Percentiles rank a stretch among this genome's conserved stretches.
Conservation (phyloP, 2,888 invertebrate genomes). For the Oscheius sp. region DNA sequence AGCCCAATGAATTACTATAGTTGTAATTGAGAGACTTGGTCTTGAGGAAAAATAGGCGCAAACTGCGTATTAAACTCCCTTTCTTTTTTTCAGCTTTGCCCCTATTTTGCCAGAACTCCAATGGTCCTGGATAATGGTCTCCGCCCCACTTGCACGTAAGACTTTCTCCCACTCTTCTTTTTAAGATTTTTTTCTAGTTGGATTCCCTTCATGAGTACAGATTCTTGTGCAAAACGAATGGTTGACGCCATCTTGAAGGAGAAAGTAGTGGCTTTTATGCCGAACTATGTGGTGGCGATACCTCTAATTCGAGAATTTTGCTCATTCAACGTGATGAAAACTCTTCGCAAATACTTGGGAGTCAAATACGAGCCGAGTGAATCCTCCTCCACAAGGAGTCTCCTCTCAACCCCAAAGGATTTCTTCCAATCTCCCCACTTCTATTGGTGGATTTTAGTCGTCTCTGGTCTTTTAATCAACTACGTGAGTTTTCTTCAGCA, state of each 20-base stretch:
- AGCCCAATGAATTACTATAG: too few species aligned
- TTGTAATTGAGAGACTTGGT: too few species aligned
- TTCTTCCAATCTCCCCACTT: conserved; percentile 33
- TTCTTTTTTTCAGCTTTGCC: conserved; percentile 75
- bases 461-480: conserved; percentile 56
- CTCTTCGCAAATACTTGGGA: conserved; percentile 61
- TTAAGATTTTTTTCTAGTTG: conserved; percentile 43
- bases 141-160: conserved; percentile 65
- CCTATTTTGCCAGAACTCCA: conserved; percentile 78
- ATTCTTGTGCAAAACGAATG: conserved; percentile 60
- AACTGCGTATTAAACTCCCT: background rate
- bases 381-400: conserved; percentile 11
- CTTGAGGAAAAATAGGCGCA: too few species aligned
- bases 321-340: conserved; percentile 49
- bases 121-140: conserved; percentile 66
- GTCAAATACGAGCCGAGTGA: conserved; percentile 44
- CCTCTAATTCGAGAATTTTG: conserved; percentile 35
- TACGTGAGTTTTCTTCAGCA: conserved; percentile 48
- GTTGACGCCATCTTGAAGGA: conserved; percentile 68
- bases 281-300: conserved; percentile 57
- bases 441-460: conserved; percentile 60
- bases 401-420: conserved; percentile 15
- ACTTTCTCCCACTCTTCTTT: background rate
- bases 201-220: conserved; percentile 68
- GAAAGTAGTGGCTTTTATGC: conserved; percentile 65